Conservation (phyloP, 2,888 invertebrate genomes). For the Tenodera sinensis region DNA sequence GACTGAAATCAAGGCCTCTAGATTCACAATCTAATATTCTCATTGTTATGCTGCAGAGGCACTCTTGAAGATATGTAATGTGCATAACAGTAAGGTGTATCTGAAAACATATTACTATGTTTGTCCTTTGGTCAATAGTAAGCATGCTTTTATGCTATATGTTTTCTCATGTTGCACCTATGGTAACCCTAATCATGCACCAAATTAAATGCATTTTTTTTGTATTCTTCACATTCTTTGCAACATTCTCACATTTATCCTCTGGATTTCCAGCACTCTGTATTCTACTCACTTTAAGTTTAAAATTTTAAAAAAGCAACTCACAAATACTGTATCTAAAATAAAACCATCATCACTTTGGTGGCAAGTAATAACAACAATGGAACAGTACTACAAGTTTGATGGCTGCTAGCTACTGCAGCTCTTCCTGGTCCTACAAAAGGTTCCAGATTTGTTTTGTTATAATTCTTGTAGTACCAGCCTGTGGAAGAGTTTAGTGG, state of each 20-base stretch:
- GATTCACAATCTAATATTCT: too few relatives aligned
- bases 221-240: background rate
- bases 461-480: conserved; percentile 87
- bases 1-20: too few relatives aligned
- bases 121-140: too few relatives aligned
- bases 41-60: too few relatives aligned
- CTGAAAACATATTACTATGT: too few relatives aligned
- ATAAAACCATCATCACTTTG: background rate
- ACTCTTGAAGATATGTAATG: too few relatives aligned
- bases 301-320: background rate
- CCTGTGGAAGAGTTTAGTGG: conserved; percentile 32
- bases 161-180: too few relatives aligned
- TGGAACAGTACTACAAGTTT: background rate
- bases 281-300: background rate
- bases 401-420: background rate
- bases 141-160: too few relatives aligned
- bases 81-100: too few relatives aligned
- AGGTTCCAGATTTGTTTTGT: conserved; percentile 57
- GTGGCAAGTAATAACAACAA: background rate
- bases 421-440: conserved; percentile 42
- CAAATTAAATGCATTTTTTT: background rate
- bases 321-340: background rate
- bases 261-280: background rate
- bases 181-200: background rate
- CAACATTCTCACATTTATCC: background rate